Conservation (phyloP, 2,888 invertebrate genomes). For the Seira ritae region DNA sequence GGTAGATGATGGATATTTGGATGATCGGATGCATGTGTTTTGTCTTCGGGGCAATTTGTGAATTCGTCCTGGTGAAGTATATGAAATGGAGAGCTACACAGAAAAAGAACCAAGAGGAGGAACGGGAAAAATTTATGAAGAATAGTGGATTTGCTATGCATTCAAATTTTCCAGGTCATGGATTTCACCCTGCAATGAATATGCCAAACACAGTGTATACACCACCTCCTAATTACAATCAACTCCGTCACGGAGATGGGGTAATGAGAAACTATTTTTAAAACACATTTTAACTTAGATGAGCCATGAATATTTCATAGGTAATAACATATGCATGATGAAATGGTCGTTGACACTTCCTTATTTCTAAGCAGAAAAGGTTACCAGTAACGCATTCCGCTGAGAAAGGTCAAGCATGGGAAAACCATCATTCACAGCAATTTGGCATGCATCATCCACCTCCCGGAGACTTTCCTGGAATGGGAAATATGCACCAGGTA, state of each 20-base stretch:
- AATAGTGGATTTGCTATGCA: too few species aligned
- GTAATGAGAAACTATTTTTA: too few species aligned
- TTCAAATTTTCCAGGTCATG: too few species aligned
- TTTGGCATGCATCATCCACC: not conserved
- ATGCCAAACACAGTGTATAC: not conserved
- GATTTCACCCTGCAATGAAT: too few species aligned
- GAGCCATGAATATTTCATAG: too few species aligned
- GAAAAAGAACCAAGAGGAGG: constrained; percentile 76
- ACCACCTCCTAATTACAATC: not conserved
- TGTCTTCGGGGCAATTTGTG: constrained; percentile 88
- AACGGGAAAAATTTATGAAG: constrained; percentile 9
- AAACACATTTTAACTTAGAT: not conserved
- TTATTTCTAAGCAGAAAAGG: too few species aligned
- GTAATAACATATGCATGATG: not conserved
- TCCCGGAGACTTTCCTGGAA: constrained; percentile 11
- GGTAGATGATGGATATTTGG: constrained; percentile 78
- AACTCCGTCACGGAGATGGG: not conserved
- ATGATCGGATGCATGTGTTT: constrained; percentile 94
- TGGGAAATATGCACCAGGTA: constrained; percentile 17
- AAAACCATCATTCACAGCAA: constrained; percentile 18
- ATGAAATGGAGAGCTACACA: constrained; percentile 80
- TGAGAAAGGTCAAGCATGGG: constrained; percentile 44
- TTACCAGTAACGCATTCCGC: constrained; percentile 19
- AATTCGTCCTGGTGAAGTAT: constrained; percentile 90
- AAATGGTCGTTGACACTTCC: not conserved